phyloP scores from a whole-genome alignment of 2,888 invertebrate species.

The Zelleria hepariella region DNA sequence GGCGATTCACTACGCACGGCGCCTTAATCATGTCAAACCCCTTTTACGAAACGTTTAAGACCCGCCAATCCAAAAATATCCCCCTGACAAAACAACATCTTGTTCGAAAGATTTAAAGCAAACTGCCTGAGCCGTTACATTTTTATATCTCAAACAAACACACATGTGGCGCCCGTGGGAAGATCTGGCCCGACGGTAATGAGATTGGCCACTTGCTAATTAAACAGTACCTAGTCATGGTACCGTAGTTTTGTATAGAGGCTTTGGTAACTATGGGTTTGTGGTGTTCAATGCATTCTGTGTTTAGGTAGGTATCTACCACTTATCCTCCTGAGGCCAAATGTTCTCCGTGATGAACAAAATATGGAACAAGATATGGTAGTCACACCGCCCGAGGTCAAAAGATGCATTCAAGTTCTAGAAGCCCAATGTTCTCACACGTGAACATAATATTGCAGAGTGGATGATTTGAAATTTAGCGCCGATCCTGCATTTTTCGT shows the following conservation, averaged over 20 bases:
- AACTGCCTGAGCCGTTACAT: conserved; percentile 25
- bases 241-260: not conserved
- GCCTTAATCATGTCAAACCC: no score
- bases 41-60: no score
- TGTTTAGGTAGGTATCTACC: not conserved
- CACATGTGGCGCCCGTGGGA: conserved; percentile 60
- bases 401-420: no score
- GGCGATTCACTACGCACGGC: no score
- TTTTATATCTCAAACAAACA: conserved; percentile 39
- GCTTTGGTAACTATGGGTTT: not conserved
- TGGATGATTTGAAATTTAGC: no score
- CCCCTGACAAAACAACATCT: not conserved
- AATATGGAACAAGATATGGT: no score
- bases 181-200: conserved; percentile 39
- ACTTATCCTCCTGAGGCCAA: no score
- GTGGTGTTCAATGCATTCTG: not conserved
- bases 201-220: conserved; percentile 50
- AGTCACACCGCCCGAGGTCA: no score
- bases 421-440: no score
- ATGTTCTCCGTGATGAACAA: no score
- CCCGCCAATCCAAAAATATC: not conserved
- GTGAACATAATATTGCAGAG: no score
- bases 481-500: no score
- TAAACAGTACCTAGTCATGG: not conserved
- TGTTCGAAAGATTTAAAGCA: conserved; percentile 41